phyloP scores from a whole-genome alignment of 2,113 vertebrate species.

The Phocoena phocoena region DNA sequence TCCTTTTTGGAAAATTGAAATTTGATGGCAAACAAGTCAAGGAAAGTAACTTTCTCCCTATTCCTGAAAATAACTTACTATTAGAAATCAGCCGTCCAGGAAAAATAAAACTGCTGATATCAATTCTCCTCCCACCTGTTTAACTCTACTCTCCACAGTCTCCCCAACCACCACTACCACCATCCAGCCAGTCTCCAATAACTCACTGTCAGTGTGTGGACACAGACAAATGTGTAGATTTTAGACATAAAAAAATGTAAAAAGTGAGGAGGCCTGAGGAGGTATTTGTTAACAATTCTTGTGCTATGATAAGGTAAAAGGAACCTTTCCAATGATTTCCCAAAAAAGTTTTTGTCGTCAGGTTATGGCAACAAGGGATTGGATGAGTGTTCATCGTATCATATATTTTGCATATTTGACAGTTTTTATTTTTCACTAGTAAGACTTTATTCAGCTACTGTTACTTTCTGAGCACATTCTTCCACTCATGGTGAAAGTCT shows the following conservation, averaged over 20 bases:
- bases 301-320: not conserved
- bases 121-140: not conserved
- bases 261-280: not conserved
- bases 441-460: not conserved
- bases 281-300: not conserved
- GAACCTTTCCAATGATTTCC: not conserved
- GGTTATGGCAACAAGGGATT: not conserved
- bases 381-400: not conserved
- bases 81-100: not conserved
- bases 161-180: not conserved
- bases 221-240: not conserved
- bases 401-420: not conserved
- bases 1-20: constrained; percentile 20
- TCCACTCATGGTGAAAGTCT: fast-evolving
- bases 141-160: not conserved
- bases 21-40: not conserved
- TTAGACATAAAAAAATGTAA: not conserved
- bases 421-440: not conserved
- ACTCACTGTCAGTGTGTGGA: not conserved
- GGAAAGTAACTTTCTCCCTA: not conserved
- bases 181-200: not conserved
- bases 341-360: not conserved
- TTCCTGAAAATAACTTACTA: not conserved
- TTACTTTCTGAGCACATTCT: not conserved
- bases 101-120: not conserved